Conservation (phyloP, 2,113 vertebrate genomes). For the Stigmatopora argus region DNA sequence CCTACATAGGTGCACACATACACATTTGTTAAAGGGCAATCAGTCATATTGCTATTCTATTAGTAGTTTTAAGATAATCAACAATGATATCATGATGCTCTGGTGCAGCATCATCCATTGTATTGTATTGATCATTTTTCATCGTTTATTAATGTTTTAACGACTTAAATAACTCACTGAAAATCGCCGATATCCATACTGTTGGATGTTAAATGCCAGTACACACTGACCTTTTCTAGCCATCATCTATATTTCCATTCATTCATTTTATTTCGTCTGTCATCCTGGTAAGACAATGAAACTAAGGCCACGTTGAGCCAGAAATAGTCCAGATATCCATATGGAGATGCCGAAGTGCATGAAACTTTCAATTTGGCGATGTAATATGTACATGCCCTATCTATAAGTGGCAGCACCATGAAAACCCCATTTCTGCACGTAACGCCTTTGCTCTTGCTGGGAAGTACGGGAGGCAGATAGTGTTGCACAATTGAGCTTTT, state of each 20-base stretch:
- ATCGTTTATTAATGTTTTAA: slow-evolving; percentile 19
- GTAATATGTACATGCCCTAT: no score
- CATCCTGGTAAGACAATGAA: neutral
- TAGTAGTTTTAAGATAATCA: slow-evolving; percentile 25
- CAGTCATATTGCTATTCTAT: slow-evolving; percentile 21
- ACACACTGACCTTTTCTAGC: neutral
- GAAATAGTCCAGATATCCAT: no score
- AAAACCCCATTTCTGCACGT: no score
- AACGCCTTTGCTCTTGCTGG: no score
- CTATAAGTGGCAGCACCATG: no score
- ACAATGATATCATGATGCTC: slow-evolving; percentile 12
- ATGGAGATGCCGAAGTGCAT: no score
- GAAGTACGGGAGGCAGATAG: no score
- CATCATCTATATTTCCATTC: neutral
- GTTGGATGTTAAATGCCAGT: neutral
- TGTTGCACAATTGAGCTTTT: no score
- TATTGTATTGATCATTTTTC: slow-evolving; percentile 31
- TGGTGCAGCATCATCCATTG: slow-evolving; percentile 28
- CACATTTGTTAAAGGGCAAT: slow-evolving; percentile 18
- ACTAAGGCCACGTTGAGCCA: no score
- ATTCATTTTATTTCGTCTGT: no score
- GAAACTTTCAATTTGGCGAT: no score
- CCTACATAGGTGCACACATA: neutral
- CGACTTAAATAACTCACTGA: neutral
- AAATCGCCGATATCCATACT: neutral